A percentile compares a stretch with the other conserved stretches of the same genome.
Conservation (phyloP, 2,888 invertebrate species). For the Eubasilissa splendida region DNA sequence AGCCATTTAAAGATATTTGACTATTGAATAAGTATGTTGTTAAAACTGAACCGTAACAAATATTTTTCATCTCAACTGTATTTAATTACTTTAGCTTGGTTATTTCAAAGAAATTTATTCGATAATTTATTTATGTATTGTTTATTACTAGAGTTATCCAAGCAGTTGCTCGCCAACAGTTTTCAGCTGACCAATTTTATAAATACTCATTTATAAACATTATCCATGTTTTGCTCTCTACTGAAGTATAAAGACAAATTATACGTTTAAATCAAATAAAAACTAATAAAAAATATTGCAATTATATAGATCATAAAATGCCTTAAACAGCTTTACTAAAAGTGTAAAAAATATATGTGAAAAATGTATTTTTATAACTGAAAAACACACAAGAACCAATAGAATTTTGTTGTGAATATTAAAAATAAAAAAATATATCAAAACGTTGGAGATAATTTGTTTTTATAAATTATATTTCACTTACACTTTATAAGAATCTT, state of each 20-base stretch:
- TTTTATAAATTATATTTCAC: conserved; percentile 23
- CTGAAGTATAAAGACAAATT: conserved; percentile 9
- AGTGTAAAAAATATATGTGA: neutral
- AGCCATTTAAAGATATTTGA: no score
- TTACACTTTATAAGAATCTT: neutral
- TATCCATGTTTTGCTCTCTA: conserved; percentile 1
- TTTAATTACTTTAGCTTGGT: no score
- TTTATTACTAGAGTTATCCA: no score
- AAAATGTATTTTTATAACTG: conserved; percentile 6
- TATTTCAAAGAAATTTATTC: no score
- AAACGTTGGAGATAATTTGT: conserved; percentile 1
- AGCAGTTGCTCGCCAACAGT: no score
- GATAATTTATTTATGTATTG: no score
- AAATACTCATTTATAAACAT: no score
- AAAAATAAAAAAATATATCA: neutral
- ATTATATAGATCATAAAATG: conserved; percentile 6
- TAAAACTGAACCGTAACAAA: no score
- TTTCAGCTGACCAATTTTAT: no score
- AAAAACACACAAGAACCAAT: neutral
- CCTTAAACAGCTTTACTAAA: neutral
- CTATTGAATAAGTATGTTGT: no score
- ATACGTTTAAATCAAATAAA: neutral
- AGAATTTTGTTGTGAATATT: neutral
- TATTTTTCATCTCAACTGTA: no score
- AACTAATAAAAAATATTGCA: conserved; percentile 23